These are phyloP conservation scores for Engraulis encrasicolus DNA, from an alignment of 2,113 vertebrate species.

Conservation along the genomic window DNA sequence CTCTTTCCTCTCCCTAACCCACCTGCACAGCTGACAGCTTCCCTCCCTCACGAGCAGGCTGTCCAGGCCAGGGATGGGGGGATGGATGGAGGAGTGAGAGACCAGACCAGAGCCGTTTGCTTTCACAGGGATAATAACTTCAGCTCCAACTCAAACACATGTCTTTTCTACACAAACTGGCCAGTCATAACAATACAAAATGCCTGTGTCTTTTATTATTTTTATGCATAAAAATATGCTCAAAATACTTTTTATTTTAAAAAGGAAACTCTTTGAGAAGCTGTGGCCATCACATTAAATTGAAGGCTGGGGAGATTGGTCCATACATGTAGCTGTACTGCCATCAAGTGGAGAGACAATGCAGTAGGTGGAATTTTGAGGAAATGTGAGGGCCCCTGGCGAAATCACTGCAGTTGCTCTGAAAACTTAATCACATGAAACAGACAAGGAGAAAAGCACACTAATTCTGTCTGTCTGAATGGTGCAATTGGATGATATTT, in stretches of 20 bases:
- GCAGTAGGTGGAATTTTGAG: background rate
- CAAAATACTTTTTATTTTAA: no score
- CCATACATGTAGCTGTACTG: background rate
- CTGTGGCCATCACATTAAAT: background rate
- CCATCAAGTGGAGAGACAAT: slow-evolving; percentile 1
- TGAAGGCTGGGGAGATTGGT: background rate
- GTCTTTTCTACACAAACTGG: no score
- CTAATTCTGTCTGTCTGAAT: no score
- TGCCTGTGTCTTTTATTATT: no score
- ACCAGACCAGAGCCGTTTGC: no score
- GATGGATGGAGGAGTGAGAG: background rate
- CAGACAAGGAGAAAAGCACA: no score
- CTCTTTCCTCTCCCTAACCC: slow-evolving; percentile 36
- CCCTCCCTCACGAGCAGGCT: slow-evolving; percentile 50
- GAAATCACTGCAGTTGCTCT: background rate
- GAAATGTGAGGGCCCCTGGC: background rate
- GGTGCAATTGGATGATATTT: no score
- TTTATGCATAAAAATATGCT: no score
- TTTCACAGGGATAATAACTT: no score
- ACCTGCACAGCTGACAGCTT: slow-evolving; percentile 67
- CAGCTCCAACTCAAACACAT: no score
- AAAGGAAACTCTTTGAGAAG: background rate
- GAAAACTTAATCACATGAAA: no score
- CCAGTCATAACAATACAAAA: no score
- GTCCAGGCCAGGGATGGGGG: background rate